A percentile compares a stretch with the other conserved stretches of the same genome.
Evolutionary conservation across 2,113 vertebrate species (phyloP).

Genomic region (Corythornis vintsioides): DNA sequence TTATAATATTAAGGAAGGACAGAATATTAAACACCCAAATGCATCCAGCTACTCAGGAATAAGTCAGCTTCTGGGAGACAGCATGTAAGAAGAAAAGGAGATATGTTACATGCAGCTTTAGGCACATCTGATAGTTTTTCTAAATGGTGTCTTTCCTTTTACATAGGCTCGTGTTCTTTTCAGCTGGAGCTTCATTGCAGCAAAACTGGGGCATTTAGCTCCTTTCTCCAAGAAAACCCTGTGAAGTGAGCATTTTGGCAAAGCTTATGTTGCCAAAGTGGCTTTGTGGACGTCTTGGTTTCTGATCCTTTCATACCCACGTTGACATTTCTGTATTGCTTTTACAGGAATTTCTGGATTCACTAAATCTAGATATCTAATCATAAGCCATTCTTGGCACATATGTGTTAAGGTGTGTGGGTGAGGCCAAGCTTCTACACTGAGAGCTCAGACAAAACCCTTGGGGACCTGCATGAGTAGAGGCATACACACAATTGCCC

Average conservation of each 20-base stretch:
- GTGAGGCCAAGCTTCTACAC: neutral
- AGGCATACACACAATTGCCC: neutral
- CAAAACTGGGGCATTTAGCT: neutral
- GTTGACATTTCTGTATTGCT: neutral
- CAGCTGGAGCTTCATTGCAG: neutral
- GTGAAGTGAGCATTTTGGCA: neutral
- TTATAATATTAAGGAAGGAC: constrained; percentile 16
- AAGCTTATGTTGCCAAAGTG: neutral
- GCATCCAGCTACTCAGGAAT: neutral
- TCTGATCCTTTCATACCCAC: neutral
- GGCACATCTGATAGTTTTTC: constrained; percentile 14
- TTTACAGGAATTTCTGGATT: neutral
- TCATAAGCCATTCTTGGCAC: neutral
- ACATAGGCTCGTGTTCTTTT: neutral
- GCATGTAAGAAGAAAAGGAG: neutral
- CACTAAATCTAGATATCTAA: neutral
- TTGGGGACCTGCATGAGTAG: neutral
- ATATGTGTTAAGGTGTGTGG: neutral
- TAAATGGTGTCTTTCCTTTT: neutral
- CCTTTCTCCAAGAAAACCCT: neutral
- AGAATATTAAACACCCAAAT: constrained; percentile 31
- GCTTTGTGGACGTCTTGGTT: neutral
- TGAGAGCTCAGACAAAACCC: neutral
- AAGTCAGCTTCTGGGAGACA: constrained; percentile 8
- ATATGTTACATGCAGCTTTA: neutral